A percentile compares a stretch with the other conserved stretches of the same genome.
Evolutionary conservation across 2,113 vertebrate genomes (phyloP).

Genomic region (Mixornis gularis): DNA sequence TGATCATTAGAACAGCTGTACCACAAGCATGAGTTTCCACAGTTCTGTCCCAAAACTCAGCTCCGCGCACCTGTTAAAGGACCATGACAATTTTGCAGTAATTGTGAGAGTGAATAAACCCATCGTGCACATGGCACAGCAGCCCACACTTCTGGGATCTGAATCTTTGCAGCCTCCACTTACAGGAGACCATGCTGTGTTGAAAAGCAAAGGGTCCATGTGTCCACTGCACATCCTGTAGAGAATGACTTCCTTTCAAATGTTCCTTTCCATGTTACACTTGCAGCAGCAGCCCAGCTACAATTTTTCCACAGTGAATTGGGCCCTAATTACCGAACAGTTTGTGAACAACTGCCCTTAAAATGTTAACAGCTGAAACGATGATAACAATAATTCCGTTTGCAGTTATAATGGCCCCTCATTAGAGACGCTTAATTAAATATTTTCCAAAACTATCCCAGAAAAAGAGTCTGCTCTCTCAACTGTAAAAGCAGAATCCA

Average conservation of each 20-base stretch:
- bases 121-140: neutral
- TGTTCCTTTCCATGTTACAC: neutral
- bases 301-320: constrained; percentile 38
- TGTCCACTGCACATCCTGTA: neutral
- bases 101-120: neutral
- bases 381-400: constrained; percentile 55
- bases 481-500: constrained; percentile 31
- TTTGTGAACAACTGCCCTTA: constrained; percentile 65
- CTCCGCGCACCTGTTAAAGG: neutral
- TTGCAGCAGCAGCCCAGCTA: neutral
- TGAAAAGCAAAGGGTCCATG: fast-evolving
- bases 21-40: neutral
- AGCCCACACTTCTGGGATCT: neutral
- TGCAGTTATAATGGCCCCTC: constrained; percentile 61
- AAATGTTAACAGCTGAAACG: constrained; percentile 64
- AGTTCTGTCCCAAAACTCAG: neutral
- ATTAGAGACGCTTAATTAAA: constrained; percentile 71
- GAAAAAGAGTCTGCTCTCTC: constrained; percentile 26
- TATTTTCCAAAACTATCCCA: constrained; percentile 63
- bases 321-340: constrained; percentile 64
- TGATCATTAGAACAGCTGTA: neutral
- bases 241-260: neutral
- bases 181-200: fast-evolving
- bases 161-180: neutral
- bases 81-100: neutral